Evolutionary conservation across 2,797 vertebrate genomes (phyloP).

Genomic region (Pachyuromys duprasi): DNA sequence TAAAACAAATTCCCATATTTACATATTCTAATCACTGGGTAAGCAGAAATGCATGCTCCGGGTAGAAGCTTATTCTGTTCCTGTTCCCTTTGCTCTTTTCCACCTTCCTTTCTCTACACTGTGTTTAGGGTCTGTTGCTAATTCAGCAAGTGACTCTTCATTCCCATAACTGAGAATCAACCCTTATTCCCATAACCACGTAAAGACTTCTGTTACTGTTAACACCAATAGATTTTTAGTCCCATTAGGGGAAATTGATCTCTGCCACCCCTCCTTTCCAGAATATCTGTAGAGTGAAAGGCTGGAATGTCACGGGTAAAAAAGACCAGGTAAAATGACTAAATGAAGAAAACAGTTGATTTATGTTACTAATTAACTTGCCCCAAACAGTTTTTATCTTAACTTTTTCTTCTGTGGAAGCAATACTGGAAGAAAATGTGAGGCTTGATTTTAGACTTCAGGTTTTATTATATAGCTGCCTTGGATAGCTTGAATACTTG

Average conservation of each 20-base stretch:
- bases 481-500: not conserved
- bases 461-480: slow-evolving; percentile 37
- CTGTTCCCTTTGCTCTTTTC: not conserved
- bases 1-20: slow-evolving; percentile 27
- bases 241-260: slow-evolving; percentile 71
- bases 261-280: slow-evolving; percentile 39
- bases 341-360: slow-evolving; percentile 43
- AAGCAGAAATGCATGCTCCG: slow-evolving; percentile 28
- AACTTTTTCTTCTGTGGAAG: slow-evolving; percentile 38
- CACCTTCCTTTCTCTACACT: not conserved
- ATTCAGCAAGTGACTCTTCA: not conserved
- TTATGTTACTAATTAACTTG: slow-evolving; percentile 42
- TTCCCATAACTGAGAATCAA: slow-evolving; percentile 65
- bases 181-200: slow-evolving; percentile 67
- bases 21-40: slow-evolving; percentile 40
- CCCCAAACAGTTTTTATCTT: not conserved
- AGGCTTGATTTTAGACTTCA: slow-evolving; percentile 37
- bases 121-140: slow-evolving; percentile 7
- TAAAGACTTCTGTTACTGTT: slow-evolving; percentile 70
- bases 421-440: slow-evolving; percentile 20
- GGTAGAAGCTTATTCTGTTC: slow-evolving; percentile 4
- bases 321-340: slow-evolving; percentile 39
- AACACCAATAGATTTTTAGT: slow-evolving; percentile 70
- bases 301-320: slow-evolving; percentile 60
- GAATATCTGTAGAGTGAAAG: slow-evolving; percentile 52